Conservation (phyloP, 2,888 invertebrate species). For the Bembecia ichneumoniformis region DNA sequence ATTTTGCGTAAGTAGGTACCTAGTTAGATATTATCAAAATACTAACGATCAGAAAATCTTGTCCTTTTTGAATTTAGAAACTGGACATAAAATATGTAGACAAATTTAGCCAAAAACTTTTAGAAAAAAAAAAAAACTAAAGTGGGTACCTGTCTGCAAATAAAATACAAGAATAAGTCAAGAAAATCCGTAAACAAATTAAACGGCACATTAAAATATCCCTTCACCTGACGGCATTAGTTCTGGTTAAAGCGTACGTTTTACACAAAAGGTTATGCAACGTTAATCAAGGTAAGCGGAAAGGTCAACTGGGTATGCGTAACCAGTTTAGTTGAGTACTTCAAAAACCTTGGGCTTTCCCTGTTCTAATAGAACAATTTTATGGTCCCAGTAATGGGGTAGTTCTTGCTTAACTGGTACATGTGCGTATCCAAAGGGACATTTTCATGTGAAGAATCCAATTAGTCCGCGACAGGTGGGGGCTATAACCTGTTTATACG, state of each 20-base stretch:
- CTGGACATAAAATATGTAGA: too few relatives aligned
- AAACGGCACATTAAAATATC: background rate
- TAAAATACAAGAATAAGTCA: too few relatives aligned
- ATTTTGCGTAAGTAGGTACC: too few relatives aligned
- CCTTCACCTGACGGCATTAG: conserved; percentile 23
- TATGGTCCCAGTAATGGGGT: conserved; percentile 10
- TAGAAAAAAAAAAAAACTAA: too few relatives aligned
- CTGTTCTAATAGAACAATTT: conserved; percentile 9
- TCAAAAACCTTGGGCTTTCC: conserved; percentile 14
- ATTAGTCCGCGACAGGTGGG: conserved; percentile 53
- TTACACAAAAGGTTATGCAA: conserved; percentile 32
- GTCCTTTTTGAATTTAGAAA: too few relatives aligned
- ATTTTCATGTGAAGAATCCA: conserved; percentile 58
- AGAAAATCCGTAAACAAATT: background rate
- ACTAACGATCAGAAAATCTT: too few relatives aligned
- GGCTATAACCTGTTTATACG: conserved; percentile 24
- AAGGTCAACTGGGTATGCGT: conserved; percentile 27
- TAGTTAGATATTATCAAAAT: too few relatives aligned
- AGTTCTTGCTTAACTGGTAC: conserved; percentile 28
- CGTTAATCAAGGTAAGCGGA: conserved; percentile 49
- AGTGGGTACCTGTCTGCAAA: too few relatives aligned
- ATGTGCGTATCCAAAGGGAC: conserved; percentile 29
- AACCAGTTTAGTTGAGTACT: conserved; percentile 26
- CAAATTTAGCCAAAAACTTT: too few relatives aligned
- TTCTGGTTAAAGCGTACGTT: conserved; percentile 35